Conservation (phyloP, 1,140 invertebrate genomes). For the Nixonia krombeini region DNA sequence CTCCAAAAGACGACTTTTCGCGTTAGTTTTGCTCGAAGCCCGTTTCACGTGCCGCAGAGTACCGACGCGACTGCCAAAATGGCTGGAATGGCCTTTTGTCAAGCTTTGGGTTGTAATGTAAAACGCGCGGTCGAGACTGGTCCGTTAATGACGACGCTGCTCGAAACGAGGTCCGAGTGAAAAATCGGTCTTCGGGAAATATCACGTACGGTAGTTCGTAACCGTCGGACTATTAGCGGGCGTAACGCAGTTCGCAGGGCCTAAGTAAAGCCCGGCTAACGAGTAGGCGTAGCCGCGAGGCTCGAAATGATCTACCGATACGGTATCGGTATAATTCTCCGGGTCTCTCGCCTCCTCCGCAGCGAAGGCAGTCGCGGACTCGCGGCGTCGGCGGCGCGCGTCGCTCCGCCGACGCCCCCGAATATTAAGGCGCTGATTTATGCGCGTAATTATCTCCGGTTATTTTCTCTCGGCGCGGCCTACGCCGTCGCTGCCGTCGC, state of each 20-base stretch:
- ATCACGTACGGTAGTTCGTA: constrained; percentile 66
- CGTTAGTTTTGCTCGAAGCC: too few relatives aligned
- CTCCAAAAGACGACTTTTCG: too few relatives aligned
- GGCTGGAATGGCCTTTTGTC: too few relatives aligned
- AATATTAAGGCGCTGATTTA: constrained; percentile 72
- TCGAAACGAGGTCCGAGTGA: background rate
- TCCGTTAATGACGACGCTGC: too few relatives aligned
- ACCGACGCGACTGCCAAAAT: too few relatives aligned
- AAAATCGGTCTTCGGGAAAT: constrained; percentile 14
- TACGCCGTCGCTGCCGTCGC: constrained; percentile 60
- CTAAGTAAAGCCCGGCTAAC: constrained; percentile 68
- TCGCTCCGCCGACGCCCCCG: constrained; percentile 69
- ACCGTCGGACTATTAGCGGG: constrained; percentile 68
- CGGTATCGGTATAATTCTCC: constrained; percentile 58
- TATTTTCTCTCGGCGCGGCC: constrained; percentile 60
- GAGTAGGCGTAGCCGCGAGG: constrained; percentile 67
- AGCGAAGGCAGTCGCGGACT: too few relatives aligned
- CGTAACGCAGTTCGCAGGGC: constrained; percentile 64
- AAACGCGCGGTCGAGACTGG: too few relatives aligned
- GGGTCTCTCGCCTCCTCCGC: constrained; percentile 44
- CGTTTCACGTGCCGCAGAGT: too few relatives aligned
- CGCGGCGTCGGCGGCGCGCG: too few relatives aligned
- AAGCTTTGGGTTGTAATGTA: too few relatives aligned
- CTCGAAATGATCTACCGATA: constrained; percentile 68
- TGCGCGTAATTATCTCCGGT: constrained; percentile 71